phyloP scores from a whole-genome alignment of 2,113 vertebrate genomes.

The Daboia siamensis region DNA sequence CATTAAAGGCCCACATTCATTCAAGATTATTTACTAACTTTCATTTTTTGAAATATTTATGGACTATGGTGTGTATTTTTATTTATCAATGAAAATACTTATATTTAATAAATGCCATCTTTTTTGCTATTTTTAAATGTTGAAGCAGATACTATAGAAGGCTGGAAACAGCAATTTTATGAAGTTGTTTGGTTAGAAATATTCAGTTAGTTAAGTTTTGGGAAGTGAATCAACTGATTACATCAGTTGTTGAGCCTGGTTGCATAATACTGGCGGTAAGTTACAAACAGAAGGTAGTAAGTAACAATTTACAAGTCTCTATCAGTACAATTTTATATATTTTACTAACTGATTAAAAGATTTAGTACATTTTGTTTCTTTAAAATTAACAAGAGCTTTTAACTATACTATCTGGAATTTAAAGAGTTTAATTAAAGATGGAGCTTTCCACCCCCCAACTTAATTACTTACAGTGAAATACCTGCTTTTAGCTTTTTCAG shows the following conservation, averaged over 20 bases:
- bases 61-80: conserved; percentile 27
- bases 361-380: not conserved
- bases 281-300: not conserved
- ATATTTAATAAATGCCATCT: not conserved
- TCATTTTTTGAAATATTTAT: conserved; percentile 23
- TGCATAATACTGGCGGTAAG: not conserved
- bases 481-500: not conserved
- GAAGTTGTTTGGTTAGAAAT: not conserved
- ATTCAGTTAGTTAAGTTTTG: not conserved
- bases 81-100: not conserved
- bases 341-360: not conserved
- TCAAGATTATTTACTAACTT: not conserved
- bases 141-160: not conserved
- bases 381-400: not conserved
- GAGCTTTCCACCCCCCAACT: not conserved
- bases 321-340: not conserved
- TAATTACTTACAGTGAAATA: not conserved
- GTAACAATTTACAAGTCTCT: not conserved
- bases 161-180: conserved; percentile 10
- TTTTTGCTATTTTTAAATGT: conserved; percentile 26
- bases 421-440: not conserved
- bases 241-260: not conserved
- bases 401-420: not conserved
- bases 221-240: not conserved
- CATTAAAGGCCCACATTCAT: not conserved